Evolutionary conservation across 92 coral and sea anemone genomes (phyloP).

Genomic region (Montipora capitata): DNA sequence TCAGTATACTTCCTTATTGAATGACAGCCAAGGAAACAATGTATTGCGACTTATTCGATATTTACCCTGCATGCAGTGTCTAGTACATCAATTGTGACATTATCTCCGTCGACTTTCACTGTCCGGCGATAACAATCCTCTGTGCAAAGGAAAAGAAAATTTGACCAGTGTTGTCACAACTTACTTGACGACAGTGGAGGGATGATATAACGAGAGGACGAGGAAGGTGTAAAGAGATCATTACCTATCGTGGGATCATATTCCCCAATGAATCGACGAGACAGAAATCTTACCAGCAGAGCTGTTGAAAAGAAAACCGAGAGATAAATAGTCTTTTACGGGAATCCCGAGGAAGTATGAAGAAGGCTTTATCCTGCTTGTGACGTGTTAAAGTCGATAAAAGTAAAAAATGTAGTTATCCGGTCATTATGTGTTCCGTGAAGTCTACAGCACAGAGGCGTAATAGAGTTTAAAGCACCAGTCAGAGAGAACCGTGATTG

Average conservation of each 20-base stretch:
- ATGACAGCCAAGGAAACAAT: too few relatives aligned
- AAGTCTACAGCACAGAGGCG: too few relatives aligned
- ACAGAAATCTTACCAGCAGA: conserved; percentile 79
- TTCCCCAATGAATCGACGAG: conserved; percentile 85
- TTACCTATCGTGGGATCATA: conserved; percentile 90
- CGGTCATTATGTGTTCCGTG: too few relatives aligned
- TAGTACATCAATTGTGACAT: conserved; percentile 79
- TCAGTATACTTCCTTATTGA: too few relatives aligned
- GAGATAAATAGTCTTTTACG: not conserved
- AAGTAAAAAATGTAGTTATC: too few relatives aligned
- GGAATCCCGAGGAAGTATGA: not conserved
- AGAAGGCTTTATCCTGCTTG: not conserved
- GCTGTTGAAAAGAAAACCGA: conserved; percentile 53
- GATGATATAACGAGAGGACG: not conserved
- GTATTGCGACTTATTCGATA: not conserved
- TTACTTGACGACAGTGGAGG: too few relatives aligned
- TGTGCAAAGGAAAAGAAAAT: conserved; percentile 4
- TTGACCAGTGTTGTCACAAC: not conserved
- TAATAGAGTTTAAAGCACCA: too few relatives aligned
- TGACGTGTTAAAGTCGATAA: too few relatives aligned
- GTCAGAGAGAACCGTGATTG: too few relatives aligned
- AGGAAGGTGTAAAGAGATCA: not conserved
- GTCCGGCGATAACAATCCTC: conserved; percentile 86
- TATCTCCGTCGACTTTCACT: conserved; percentile 70
- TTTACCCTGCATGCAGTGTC: conserved; percentile 82